Conservation (phyloP, 2,113 vertebrate genomes). For the Ahaetulla prasina region DNA sequence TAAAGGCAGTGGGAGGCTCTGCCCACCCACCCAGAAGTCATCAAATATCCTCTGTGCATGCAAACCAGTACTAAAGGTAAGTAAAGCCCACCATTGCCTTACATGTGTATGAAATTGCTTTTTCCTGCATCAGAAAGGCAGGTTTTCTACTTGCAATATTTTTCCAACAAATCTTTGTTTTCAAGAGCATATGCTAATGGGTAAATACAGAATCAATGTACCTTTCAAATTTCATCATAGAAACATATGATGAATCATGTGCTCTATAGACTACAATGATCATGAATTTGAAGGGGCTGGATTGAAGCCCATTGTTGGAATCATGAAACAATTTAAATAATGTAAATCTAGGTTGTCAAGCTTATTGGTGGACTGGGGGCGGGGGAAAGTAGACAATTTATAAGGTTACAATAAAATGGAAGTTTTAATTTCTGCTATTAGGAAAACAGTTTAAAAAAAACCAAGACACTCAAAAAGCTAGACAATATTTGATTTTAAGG, state of each 20-base stretch:
- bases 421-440: background rate
- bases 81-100: no score
- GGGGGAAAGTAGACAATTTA: background rate
- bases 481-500: background rate
- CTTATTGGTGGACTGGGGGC: background rate
- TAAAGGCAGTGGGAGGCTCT: no score
- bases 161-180: background rate
- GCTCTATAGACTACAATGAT: background rate
- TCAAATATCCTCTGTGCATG: no score
- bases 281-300: background rate
- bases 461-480: background rate
- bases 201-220: background rate
- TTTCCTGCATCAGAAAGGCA: background rate
- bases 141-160: background rate
- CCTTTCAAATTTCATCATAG: no score
- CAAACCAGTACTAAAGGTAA: no score
- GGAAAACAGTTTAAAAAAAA: background rate
- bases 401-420: background rate
- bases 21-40: no score
- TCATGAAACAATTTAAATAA: background rate
- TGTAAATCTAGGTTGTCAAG: background rate
- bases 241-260: no score
- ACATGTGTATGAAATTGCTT: background rate
- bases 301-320: background rate
- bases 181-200: no score